Base-by-base conservation (phyloP, 2,797 vertebrate genomes). In the Xyrichtys novacula region DNA sequence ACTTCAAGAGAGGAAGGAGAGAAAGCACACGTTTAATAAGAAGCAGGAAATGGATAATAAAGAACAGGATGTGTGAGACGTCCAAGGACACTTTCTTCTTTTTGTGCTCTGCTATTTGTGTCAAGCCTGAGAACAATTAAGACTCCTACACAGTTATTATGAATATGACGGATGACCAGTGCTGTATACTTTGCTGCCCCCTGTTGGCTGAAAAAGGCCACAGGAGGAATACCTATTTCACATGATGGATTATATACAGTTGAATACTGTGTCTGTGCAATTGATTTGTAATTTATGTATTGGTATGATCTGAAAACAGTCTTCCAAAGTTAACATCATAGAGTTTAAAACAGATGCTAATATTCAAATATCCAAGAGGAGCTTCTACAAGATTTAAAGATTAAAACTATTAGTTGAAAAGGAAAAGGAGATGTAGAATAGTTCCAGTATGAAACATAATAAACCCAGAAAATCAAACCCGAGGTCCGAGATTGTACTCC, bases 21-120 rank as follows among this genome's bases (percentile, higher is more conserved):
- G 75, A 36, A 22, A 38, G 58, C 19, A 4, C 8, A 20, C 58
- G 17, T 42, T 43, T 52, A 42, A 69, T 62, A 73, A 76, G 48
- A 25, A 66, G 63, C 59, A 68, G 68, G 72, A 84, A 85, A 57
- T 34, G 49, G 53, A 69, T 17, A 60, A 66, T 71, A 59, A 84
- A 81, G 49, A 72, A 60, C 59, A 82, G 74, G 74, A 86, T 84
- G 80, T 56, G 31, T 65, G 43, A 44, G 22, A 59, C 48, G 59
- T 75, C 59, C 76, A 87, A 87, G 77, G 80, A 86, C 73, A 58
- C 55, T 55, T 60, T 36, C 42, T 66, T 75, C 39, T 73, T 68
- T 68, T 60, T 65, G 36, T 76, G 32, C 58, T 68, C 22, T 56
- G 73, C 55, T 76, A 17, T 74, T 71, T 75, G 57, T 80, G 65